Percentiles rank a stretch among this genome's conserved stretches.
These are phyloP conservation scores for Lepidothrix coronata DNA, from an alignment of 2,113 vertebrate species.

Conservation along the genomic window DNA sequence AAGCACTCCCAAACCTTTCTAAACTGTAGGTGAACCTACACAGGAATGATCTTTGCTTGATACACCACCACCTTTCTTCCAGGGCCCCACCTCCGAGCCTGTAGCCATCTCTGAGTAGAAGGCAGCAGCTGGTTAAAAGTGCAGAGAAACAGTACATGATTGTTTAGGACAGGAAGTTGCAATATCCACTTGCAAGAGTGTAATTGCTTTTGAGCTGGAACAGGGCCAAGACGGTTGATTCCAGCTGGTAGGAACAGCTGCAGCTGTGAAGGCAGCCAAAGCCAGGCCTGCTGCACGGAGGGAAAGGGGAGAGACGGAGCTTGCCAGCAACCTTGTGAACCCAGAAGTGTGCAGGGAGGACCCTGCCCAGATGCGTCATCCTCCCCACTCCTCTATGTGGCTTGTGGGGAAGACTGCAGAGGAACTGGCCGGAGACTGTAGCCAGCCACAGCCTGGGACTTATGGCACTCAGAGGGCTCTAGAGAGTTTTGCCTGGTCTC, in stretches of 20 bases:
- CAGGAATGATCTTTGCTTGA: not conserved
- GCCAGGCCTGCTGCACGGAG: not conserved
- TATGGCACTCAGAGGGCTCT: not conserved
- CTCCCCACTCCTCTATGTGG: not conserved
- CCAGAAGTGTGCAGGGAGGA: constrained; percentile 30
- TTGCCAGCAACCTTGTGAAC: constrained; percentile 65
- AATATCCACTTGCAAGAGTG: constrained; percentile 69
- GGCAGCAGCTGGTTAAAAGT: constrained; percentile 58
- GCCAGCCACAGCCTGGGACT: not conserved
- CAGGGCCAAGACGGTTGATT: constrained; percentile 53
- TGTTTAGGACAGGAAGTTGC: constrained; percentile 69
- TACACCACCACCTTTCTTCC: not conserved
- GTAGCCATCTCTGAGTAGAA: not conserved
- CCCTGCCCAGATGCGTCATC: not conserved
- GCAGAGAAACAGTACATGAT: constrained; percentile 48
- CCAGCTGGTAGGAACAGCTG: constrained; percentile 69
- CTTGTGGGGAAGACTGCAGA: not conserved
- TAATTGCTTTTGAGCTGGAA: constrained; percentile 61
- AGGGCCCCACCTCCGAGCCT: not conserved
- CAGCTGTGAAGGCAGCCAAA: constrained; percentile 38
- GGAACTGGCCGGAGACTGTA: not conserved
- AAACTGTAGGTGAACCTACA: not conserved
- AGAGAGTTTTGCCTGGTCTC: not conserved
- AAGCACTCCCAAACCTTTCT: not conserved
- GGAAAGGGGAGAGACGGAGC: not conserved